phyloP scores from a whole-genome alignment of 1,140 invertebrate genomes.

The Hirudo medicinalis region DNA sequence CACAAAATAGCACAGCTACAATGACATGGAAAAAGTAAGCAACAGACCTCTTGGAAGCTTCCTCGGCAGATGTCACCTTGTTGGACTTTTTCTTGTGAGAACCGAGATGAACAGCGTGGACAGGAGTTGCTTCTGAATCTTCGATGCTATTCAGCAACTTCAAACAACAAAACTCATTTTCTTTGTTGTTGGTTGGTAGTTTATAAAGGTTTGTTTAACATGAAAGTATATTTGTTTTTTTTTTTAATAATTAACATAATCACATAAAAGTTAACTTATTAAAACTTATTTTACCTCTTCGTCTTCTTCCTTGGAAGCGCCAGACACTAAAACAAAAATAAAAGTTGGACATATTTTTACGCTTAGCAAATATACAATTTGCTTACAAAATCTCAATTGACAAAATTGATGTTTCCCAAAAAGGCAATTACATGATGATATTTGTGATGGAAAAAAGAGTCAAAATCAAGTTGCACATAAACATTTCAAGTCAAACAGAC shows the following conservation, averaged over 20 bases:
- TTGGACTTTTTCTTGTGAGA: conserved; percentile 7
- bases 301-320: too few relatives aligned
- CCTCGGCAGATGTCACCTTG: neutral
- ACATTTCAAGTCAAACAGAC: neutral
- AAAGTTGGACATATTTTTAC: too few relatives aligned
- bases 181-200: neutral
- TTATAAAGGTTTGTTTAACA: neutral
- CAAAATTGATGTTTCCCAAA: too few relatives aligned
- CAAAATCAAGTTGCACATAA: too few relatives aligned
- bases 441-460: too few relatives aligned
- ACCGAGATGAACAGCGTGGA: conserved; percentile 10
- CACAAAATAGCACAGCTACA: neutral
- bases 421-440: too few relatives aligned
- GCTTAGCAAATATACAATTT: too few relatives aligned
- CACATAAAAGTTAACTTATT: too few relatives aligned
- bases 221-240: conserved; percentile 1
- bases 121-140: neutral
- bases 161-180: neutral
- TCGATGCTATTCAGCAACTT: neutral
- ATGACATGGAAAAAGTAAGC: neutral
- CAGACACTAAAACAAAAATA: too few relatives aligned
- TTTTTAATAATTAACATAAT: too few relatives aligned
- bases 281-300: too few relatives aligned
- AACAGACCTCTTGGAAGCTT: conserved; percentile 9
- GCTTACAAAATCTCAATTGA: too few relatives aligned